phyloP scores from a whole-genome alignment of 1,140 invertebrate genomes.

The Pteromalus puparum region DNA sequence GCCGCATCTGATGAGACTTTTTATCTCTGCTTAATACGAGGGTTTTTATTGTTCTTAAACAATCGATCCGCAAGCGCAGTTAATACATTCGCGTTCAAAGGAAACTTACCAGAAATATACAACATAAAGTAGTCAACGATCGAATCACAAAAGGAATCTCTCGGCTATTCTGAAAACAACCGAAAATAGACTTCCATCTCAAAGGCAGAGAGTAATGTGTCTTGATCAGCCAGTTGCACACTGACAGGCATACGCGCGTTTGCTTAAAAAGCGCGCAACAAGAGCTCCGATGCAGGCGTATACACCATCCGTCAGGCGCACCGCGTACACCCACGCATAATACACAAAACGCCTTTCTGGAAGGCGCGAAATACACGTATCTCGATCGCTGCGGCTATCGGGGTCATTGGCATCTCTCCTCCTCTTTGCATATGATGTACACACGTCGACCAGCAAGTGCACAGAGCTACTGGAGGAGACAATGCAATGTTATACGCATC shows the following conservation, averaged over 20 bases:
- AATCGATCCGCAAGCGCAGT: too few species aligned
- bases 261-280: background rate
- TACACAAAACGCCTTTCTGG: background rate
- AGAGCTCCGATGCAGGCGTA: background rate
- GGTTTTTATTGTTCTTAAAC: too few species aligned
- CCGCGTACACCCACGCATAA: background rate
- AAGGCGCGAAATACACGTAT: slow-evolving; percentile 6
- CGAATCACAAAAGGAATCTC: background rate
- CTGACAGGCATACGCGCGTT: background rate
- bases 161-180: background rate
- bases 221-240: background rate
- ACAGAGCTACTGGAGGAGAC: background rate
- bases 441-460: background rate
- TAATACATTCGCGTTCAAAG: too few species aligned
- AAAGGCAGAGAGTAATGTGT: too few species aligned
- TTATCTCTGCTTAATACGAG: too few species aligned
- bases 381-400: slow-evolving; percentile 27
- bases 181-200: background rate
- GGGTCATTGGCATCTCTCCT: slow-evolving; percentile 57
- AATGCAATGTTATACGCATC: background rate
- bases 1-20: too few species aligned
- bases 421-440: background rate
- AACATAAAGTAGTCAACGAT: too few species aligned
- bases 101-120: too few species aligned
- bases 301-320: too few species aligned